A percentile compares a stretch with the other conserved stretches of the same genome.
Evolutionary conservation across 2,888 invertebrate species (phyloP).

Genomic region (Neelides folsomi): DNA sequence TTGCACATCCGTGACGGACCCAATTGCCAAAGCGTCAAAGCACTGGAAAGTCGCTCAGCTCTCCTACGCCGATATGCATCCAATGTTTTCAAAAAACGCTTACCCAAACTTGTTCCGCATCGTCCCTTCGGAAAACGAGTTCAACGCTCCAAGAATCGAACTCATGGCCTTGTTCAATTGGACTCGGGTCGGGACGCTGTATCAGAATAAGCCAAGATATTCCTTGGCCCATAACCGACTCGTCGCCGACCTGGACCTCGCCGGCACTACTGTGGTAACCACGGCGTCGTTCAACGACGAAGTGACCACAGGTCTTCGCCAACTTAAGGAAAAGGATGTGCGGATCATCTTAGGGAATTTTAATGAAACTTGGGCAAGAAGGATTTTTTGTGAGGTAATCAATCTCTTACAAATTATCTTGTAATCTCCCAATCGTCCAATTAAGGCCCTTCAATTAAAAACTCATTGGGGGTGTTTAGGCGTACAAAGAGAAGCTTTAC

Average conservation of each 20-base stretch:
- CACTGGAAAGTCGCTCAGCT: slow-evolving; percentile 95
- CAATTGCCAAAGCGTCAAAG: slow-evolving; percentile 89
- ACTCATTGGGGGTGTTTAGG: slow-evolving; percentile 12
- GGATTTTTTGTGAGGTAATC: slow-evolving; percentile 76
- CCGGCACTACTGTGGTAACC: slow-evolving; percentile 68
- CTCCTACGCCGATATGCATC: slow-evolving; percentile 94
- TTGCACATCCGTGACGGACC: slow-evolving; percentile 91
- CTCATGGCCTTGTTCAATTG: slow-evolving; percentile 86
- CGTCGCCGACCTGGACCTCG: slow-evolving; percentile 68
- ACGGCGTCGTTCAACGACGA: slow-evolving; percentile 87
- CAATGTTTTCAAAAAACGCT: slow-evolving; percentile 83
- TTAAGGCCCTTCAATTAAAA: neutral
- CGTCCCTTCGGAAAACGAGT: slow-evolving; percentile 90
- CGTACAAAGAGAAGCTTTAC: slow-evolving; percentile 45
- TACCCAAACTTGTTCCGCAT: slow-evolving; percentile 95
- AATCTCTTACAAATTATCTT: slow-evolving; percentile 37
- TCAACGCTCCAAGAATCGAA: slow-evolving; percentile 79
- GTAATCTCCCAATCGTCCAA: slow-evolving; percentile 22
- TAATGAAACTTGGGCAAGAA: slow-evolving; percentile 82
- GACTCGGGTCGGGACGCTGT: slow-evolving; percentile 93
- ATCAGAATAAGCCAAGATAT: slow-evolving; percentile 88
- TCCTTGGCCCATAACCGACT: slow-evolving; percentile 79
- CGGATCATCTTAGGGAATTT: slow-evolving; percentile 92
- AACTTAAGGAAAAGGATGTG: slow-evolving; percentile 78
- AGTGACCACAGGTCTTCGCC: slow-evolving; percentile 60